Evolutionary conservation across 2,888 invertebrate genomes (phyloP), one percentile per base, ranked within the genome.

Genomic region (Plemyria rubiginata): DNA sequence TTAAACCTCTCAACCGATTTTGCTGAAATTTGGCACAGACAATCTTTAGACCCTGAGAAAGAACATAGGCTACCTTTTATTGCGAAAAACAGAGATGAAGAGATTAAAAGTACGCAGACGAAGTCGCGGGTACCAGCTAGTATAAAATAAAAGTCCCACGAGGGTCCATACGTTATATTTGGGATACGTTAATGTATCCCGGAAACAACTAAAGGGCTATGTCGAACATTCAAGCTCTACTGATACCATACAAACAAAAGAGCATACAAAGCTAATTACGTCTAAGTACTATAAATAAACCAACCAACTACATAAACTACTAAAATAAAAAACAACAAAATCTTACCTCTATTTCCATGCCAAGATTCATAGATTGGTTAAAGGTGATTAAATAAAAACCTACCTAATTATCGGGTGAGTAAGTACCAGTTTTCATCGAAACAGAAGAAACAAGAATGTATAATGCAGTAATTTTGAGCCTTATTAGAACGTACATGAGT

Each of bases 391-490:
- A 32, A 9, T 15, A 28, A 0, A 22, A 11, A 46, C 16, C 36
- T 22, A 22, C 12, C 22, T 46, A 2, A 57, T 32, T 43, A 58
- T 11, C 9, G 36, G 36, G 36, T 9, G 2, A 36, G 8, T 45
- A 45, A 40, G 48, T 29, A 52, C 51, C 40, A 46, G 38, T 16
- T 51, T 29, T n/a, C 4, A 29, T 45, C 4, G 9, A 41, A 52
- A 41, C 45, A 29, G 11, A 22, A 4, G 7, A 54, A 29, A 45
- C 5, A 32, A 0, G 13, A 48, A n/a, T n/a, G n/a, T n/a, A n/a
- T n/a, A 60, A 60, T 76, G 78, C 78, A 77, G 79, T 76, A 76
- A 77, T 66, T 77, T 77, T 76, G 72, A 71, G 70, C 68, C 72
- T 41, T 32, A 58, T 43, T 41, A 49, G 48, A 32, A n/a, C 15